A percentile compares a stretch with the other conserved stretches of the same genome.
Evolutionary conservation across 2,797 vertebrate genomes (phyloP).

Genomic region (Lemur catta): DNA sequence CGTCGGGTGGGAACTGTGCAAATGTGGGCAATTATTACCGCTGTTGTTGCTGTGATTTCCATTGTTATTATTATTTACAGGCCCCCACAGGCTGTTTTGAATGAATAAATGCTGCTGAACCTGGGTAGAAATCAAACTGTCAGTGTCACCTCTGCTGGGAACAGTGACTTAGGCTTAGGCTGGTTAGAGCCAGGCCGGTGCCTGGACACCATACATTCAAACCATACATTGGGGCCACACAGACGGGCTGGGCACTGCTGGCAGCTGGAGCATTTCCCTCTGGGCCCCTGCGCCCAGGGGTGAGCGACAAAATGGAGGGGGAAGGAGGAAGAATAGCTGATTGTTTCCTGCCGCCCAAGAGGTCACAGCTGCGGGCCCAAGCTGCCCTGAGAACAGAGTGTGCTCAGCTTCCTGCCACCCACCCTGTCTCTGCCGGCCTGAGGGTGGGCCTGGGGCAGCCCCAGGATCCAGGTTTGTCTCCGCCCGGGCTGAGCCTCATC

Average conservation of each 20-base stretch:
- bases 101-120: background rate
- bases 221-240: background rate
- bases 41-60: background rate
- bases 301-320: background rate
- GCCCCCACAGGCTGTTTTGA: background rate
- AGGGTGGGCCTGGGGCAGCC: background rate
- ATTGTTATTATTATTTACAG: background rate
- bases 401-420: conserved; percentile 36
- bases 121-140: background rate
- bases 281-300: background rate
- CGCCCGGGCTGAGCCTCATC: fast-evolving
- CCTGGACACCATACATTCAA: background rate
- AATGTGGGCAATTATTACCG: fast-evolving
- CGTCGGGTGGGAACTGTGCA: fast-evolving
- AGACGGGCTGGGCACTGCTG: background rate
- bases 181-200: fast-evolving
- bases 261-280: background rate
- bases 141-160: background rate
- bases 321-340: conserved; percentile 54
- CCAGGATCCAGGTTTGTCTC: background rate
- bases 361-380: background rate
- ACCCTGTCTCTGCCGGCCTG: background rate
- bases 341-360: conserved; percentile 56
- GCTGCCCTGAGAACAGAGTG: conserved; percentile 45
- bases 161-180: background rate